Base-by-base conservation (phyloP, 1,140 invertebrate genomes). In the Thaumetopoea pityocampa region DNA sequence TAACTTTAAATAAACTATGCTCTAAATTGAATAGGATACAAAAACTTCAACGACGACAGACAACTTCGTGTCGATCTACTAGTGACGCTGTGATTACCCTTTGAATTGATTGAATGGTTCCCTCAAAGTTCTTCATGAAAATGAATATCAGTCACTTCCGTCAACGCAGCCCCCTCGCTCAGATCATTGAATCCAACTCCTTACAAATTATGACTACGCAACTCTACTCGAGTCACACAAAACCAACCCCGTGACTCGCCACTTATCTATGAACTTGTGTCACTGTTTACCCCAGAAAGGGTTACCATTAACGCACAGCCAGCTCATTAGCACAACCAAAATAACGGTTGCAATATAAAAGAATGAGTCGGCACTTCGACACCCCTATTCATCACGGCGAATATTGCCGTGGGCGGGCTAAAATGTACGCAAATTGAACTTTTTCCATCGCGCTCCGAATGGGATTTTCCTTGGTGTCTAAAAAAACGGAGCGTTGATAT, bases 281-380 rank as follows among this genome's bases (percentile, higher is more conserved):
- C 14, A 23, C 18, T 11, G 30, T 32, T 41, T 14, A 41, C n/a
- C 26, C 28, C 10, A 19, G 8, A 18, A 33, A 19, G 24, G 29
- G 38, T 45, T 50, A 40, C 56, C 67, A 55, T 65, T 64, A 58
- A 29, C 45, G 27, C n/a, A n/a, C n/a, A n/a, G 35, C 28, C 29
- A 57, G 56, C 62, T 77, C 72, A 73, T 77, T 77, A 73, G 55
- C 51, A 38, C 49, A 50, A 49, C 36, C 56, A 55, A 67, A 72
- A 71, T 69, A 67, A 65, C 67, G 59, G 48, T 55, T 52, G 65
- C 63, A 77, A 73, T 73, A 73, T 66, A 71, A 73, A 73, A 66
- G 65, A 63, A 55, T 73, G 69, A 77, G 51, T 65, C 42, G 30
- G 54, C 51, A 51, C 34, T 51, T 55, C 40, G 40, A 35, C 42